These are phyloP conservation scores for Hartigia nigra DNA, from an alignment of 2,888 invertebrate genomes.

Conservation along the genomic window DNA sequence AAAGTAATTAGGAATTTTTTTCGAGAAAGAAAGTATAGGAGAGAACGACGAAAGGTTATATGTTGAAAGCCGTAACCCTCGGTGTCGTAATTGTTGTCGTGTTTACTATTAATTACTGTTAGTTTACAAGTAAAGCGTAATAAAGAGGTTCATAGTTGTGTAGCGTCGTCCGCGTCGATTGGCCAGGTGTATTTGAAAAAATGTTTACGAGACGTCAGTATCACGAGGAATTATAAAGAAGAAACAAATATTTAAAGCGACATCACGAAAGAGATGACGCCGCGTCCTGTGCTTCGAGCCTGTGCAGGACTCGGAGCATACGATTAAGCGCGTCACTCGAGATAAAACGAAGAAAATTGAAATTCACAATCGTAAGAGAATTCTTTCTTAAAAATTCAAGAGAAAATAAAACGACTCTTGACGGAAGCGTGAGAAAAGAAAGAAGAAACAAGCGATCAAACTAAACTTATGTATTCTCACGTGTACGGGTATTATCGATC, in stretches of 20 bases:
- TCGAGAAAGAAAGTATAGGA: not conserved
- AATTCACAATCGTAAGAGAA: slow-evolving; percentile 30
- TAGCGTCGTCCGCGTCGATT: slow-evolving; percentile 14
- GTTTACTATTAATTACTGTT: slow-evolving; percentile 23
- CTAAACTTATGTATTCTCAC: not conserved
- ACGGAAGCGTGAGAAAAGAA: not conserved
- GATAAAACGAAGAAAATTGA: slow-evolving; percentile 2
- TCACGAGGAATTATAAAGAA: not conserved
- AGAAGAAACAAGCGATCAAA: not conserved
- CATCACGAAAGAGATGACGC: not conserved
- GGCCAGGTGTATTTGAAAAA: slow-evolving; percentile 6
- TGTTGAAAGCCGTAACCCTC: slow-evolving; percentile 29
- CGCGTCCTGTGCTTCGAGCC: slow-evolving; percentile 30
- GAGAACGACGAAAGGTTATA: not conserved
- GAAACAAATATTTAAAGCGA: not conserved
- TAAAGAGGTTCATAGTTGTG: slow-evolving; percentile 11
- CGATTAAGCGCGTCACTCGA: slow-evolving; percentile 6
- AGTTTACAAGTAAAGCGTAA: not conserved
- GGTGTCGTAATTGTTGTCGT: slow-evolving; percentile 45
- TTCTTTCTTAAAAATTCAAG: slow-evolving; percentile 16
- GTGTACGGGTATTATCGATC: not conserved
- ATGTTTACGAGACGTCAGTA: slow-evolving; percentile 12
- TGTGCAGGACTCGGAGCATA: slow-evolving; percentile 41
- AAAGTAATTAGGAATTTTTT: not conserved
- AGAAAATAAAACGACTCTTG: slow-evolving; percentile 15